phyloP scores from a whole-genome alignment of 35 echinoderm and acorn worm genomes.

The Anneissia japonica region DNA sequence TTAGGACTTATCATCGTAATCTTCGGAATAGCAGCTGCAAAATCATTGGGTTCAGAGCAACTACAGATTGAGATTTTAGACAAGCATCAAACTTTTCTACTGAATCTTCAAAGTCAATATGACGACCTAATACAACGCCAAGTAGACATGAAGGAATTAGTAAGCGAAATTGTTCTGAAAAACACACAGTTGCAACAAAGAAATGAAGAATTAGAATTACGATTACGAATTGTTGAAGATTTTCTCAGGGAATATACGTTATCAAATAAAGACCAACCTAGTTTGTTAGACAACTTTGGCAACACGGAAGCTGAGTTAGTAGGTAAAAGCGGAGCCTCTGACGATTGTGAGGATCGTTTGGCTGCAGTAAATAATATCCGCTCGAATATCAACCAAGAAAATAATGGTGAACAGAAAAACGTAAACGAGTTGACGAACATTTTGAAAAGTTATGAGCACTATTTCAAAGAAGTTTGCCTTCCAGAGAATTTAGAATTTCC shows the following conservation, averaged over 20 bases:
- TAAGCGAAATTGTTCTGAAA: neutral
- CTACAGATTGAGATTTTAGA: neutral
- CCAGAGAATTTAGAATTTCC: neutral
- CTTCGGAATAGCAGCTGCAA: neutral
- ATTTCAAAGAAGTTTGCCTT: neutral
- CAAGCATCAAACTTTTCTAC: neutral
- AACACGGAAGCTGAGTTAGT: neutral
- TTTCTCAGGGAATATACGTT: neutral
- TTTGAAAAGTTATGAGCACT: neutral
- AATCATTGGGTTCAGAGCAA: neutral
- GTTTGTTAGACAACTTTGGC: neutral
- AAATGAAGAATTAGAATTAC: neutral
- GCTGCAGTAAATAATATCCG: neutral
- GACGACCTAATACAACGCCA: neutral
- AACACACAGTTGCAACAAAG: neutral
- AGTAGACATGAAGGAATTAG: neutral
- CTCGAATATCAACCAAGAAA: neutral
- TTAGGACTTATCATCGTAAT: neutral
- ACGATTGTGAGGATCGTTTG: neutral
- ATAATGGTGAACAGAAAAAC: neutral
- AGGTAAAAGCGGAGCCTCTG: neutral
- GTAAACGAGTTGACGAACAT: neutral
- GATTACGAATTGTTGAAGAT: neutral
- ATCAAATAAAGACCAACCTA: neutral
- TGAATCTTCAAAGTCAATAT: neutral